A percentile compares a stretch with the other conserved stretches of the same genome.
phyloP scores from a whole-genome alignment of 2,888 invertebrate species.

The Metopia argyrocephala region DNA sequence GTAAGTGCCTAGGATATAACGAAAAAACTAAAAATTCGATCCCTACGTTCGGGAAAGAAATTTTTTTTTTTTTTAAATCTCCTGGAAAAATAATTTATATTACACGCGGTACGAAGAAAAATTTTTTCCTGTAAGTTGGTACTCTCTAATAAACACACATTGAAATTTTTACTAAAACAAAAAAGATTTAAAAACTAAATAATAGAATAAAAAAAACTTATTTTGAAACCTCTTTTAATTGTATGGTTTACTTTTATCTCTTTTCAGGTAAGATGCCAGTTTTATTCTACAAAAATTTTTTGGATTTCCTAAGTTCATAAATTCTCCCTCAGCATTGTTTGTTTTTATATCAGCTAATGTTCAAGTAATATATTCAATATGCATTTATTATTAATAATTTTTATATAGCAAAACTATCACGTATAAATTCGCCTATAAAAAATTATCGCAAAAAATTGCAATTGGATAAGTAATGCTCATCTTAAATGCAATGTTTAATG shows the following conservation, averaged over 20 bases:
- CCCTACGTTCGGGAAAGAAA: too few relatives aligned
- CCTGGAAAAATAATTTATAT: too few relatives aligned
- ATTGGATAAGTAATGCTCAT: not conserved
- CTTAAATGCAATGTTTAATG: not conserved
- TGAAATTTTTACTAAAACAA: too few relatives aligned
- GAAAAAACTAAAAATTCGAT: too few relatives aligned
- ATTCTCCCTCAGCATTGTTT: not conserved
- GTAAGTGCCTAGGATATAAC: too few relatives aligned
- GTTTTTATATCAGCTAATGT: not conserved
- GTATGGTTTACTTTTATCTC: too few relatives aligned
- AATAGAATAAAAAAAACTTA: too few relatives aligned
- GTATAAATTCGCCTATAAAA: not conserved
- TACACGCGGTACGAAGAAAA: too few relatives aligned
- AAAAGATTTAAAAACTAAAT: too few relatives aligned
- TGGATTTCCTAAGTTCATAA: not conserved
- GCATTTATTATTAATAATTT: not conserved
- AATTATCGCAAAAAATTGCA: not conserved
- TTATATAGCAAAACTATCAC: not conserved
- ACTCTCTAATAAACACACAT: too few relatives aligned
- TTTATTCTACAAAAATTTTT: not conserved
- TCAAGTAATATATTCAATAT: conserved; percentile 1
- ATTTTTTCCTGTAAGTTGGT: too few relatives aligned
- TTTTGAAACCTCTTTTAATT: not conserved
- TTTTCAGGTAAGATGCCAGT: conserved; percentile 40
- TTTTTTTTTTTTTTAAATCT: too few relatives aligned